Percentiles rank a stretch among this genome's conserved stretches.
These are phyloP conservation scores for Carcharodon carcharias DNA, from an alignment of 2,797 vertebrate species.

Conservation along the genomic window DNA sequence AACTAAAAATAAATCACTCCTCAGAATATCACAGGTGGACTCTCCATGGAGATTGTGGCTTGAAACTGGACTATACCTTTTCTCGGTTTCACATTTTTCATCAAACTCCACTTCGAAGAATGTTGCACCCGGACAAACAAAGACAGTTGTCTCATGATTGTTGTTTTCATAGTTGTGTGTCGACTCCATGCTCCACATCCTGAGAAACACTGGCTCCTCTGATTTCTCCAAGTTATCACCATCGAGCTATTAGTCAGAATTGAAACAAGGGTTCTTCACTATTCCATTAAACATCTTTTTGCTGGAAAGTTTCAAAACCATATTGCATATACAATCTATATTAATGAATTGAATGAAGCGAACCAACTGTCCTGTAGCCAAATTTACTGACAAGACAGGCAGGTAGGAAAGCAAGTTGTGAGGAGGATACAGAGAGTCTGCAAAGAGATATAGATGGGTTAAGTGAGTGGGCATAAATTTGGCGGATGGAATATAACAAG, in stretches of 20 bases:
- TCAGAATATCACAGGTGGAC: background rate
- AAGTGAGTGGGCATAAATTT: background rate
- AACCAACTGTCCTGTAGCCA: background rate
- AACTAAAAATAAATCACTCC: background rate
- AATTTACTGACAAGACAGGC: background rate
- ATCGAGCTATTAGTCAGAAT: conserved; percentile 60
- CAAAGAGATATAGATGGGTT: background rate
- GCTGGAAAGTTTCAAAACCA: background rate
- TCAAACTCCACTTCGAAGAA: conserved; percentile 97
- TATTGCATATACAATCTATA: too few relatives aligned
- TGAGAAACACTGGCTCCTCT: conserved; percentile 81
- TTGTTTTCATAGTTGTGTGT: conserved; percentile 95
- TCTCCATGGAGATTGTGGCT: background rate
- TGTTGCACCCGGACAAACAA: conserved; percentile 84
- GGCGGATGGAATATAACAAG: background rate
- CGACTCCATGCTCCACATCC: conserved; percentile 87
- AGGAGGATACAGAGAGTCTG: background rate
- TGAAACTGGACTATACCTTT: conserved; percentile 61
- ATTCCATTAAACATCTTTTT: background rate
- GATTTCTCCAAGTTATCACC: conserved; percentile 80
- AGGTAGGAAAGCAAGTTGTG: background rate
- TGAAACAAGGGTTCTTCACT: background rate
- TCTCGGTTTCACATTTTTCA: conserved; percentile 94
- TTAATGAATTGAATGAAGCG: too few relatives aligned
- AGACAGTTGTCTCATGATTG: conserved; percentile 82